A percentile compares a stretch with the other conserved stretches of the same genome.
Evolutionary conservation across 2,113 vertebrate species (phyloP).

Genomic region (Baryphthengus martii): DNA sequence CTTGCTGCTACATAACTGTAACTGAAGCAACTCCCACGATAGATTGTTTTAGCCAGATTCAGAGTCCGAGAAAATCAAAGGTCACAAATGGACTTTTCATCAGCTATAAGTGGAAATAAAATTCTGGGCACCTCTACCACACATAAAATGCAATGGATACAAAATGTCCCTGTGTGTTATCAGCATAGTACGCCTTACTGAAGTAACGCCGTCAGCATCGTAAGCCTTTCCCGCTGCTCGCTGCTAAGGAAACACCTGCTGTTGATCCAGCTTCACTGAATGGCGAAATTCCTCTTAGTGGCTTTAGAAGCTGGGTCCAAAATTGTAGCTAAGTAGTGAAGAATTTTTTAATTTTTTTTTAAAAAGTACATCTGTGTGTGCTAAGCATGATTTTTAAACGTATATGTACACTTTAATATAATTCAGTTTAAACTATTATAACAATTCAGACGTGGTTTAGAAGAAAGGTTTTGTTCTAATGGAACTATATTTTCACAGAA

Average conservation of each 20-base stretch:
- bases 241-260: neutral
- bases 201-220: neutral
- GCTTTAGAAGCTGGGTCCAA: neutral
- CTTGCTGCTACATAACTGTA: neutral
- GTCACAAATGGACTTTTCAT: neutral
- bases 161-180: neutral
- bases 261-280: neutral
- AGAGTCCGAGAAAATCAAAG: neutral
- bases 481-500: neutral
- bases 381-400: neutral
- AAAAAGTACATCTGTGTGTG: neutral
- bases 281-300: neutral
- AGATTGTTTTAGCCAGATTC: neutral
- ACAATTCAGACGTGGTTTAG: neutral
- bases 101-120: conserved; percentile 3
- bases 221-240: neutral
- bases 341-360: neutral
- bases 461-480: neutral
- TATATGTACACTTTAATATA: neutral
- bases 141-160: neutral
- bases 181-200: neutral
- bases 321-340: neutral
- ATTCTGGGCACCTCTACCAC: neutral
- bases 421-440: neutral
- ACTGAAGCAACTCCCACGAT: neutral